Percentiles rank a stretch among this genome's conserved stretches.
phyloP scores from a whole-genome alignment of 2,797 vertebrate genomes.

The Psittacula derbiana region DNA sequence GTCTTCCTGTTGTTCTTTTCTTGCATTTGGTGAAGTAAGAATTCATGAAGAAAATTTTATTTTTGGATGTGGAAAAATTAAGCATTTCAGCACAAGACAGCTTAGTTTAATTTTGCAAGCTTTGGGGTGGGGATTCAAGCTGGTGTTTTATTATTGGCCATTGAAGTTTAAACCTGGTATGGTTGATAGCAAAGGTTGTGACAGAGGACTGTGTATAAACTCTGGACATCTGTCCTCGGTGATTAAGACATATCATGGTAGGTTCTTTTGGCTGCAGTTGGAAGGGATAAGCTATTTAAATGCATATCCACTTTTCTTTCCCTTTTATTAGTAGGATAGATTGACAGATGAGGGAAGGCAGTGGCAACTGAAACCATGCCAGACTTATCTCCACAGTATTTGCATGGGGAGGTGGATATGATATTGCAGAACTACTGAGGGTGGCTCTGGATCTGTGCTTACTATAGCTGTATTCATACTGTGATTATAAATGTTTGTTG shows the following conservation, averaged over 20 bases:
- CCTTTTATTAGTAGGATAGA: background rate
- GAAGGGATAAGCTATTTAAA: slow-evolving; percentile 6
- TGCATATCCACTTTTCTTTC: background rate
- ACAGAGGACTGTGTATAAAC: background rate
- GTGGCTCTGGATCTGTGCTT: background rate
- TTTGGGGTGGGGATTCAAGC: background rate
- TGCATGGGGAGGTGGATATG: background rate
- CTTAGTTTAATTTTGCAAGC: background rate
- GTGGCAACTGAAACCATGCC: background rate
- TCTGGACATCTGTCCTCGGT: background rate
- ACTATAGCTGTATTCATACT: background rate
- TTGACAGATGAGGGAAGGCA: slow-evolving; percentile 36
- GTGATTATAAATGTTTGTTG: background rate
- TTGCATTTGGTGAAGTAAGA: background rate
- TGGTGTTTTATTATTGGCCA: background rate
- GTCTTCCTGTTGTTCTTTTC: background rate
- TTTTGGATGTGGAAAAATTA: background rate
- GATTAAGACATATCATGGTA: background rate
- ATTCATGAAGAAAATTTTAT: background rate
- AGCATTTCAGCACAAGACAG: background rate
- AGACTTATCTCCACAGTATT: background rate
- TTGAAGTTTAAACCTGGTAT: background rate
- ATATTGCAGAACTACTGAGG: background rate
- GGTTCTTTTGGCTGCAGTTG: background rate
- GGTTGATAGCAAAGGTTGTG: background rate